Evolutionary conservation across 64 coral and sea anemone species (phyloP), one percentile per base, ranked within the genome.

Genomic region (Stylophora pistillata): DNA sequence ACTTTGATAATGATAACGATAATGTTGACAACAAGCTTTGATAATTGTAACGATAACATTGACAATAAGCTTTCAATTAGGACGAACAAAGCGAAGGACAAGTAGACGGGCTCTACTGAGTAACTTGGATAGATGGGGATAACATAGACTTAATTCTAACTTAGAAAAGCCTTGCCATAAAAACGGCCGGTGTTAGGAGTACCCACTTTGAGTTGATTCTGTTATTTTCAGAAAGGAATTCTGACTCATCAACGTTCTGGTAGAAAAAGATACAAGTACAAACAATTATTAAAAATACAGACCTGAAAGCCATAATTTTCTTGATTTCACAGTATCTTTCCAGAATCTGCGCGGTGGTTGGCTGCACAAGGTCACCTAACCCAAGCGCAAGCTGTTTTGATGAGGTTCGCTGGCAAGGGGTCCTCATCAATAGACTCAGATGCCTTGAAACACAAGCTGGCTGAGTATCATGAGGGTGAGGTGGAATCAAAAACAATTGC

Each of bases 271-370:
- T 5, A 76, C 16, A 53, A 76, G 0, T 25, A 23, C 30, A 7
- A 13, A 76, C 32, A 77, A 0, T 9, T 23, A 0, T 77, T 41
- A 30, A 81, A 79, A 21, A 47, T 25, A 65, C 2, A 31, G 0
- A 17, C 16, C 30, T 62, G 17, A 5, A 21, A 32, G 0, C 30
- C 16, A 59, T 4, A 10, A 81, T 13, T 54, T 86, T 17, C 9
- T 18, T 33, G 11, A 15, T n/a, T 37, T 7, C 55, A 23, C 57
- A 86, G 89, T 10, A 3, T 85, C 1, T 68, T 91, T 27, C 81
- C 89, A 5, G 81, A 91, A 30, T 85, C 89, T 28, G 69, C 80
- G 14, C 80, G 89, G n/a, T 91, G 89, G 89, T 62, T 91, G 17
- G 72, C 74, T 9, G 73, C 81, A 27, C 53, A 91, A 11, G 72